Evolutionary conservation across 64 coral and sea anemone genomes (phyloP), one percentile per base, ranked within the genome.

Genomic region (Pachyseris speciosa): DNA sequence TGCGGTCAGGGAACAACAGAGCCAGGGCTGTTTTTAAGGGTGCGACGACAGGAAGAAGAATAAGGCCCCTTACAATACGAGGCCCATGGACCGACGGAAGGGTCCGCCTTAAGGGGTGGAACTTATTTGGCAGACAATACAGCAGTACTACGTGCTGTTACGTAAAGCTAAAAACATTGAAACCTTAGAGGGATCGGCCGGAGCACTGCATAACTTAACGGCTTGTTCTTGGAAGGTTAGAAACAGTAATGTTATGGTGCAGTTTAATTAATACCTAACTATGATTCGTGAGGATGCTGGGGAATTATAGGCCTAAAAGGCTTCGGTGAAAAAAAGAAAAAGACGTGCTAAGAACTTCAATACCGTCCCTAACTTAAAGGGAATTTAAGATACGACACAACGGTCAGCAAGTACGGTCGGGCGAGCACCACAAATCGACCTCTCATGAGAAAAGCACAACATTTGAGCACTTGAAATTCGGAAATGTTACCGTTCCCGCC

Each of bases 141-240:
- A 81, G 24, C 95, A 97, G 72, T 97, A 97, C 53, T 93, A 74
- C 42, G 68, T 89, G 28, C 41, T 97, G 26, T 16, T 97, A 59
- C 50, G 75, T 29, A 92, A 87, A 33, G 78, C 95, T 0, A 94
- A 97, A 29, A 97, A 97, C 29, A 81, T 73, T 26, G 95, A 97
- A 28, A 97, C 91, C 6, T 75, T 97, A 3, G 95, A 97, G 38
- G 95, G 95, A 0, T 89, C 91, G 9, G 91, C 95, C 12, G 95
- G 95, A 36, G 95, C 95, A n/a, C 43, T 97, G 22, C 95, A 97
- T 58, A 97, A 97, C 95, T 74, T 97, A 20, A 97, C 95, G 1
- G 95, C 95, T 15, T 97, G 95, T 28, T 97, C 95, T 10, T 97
- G 95, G 95, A 97, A 97, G 77, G 95, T 97, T 29, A 51, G 64